Evolutionary conservation across 37 sponge, comb jelly and placozoan species (phyloP), one percentile per base, ranked within the genome.

Genomic region (Geodia barretti): DNA sequence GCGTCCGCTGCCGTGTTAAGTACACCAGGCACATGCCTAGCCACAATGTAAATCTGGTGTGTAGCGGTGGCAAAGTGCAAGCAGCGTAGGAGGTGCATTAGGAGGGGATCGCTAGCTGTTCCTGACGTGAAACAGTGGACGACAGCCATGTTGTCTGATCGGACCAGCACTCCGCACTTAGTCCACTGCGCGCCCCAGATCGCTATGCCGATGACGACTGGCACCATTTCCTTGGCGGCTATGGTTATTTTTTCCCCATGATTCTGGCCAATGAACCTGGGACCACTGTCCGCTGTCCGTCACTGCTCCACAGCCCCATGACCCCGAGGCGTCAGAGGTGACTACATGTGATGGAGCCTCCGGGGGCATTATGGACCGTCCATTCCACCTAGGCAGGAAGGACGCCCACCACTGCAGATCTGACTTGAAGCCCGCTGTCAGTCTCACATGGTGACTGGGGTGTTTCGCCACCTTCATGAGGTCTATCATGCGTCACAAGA

Each of bases 81-180:
- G 70, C 69, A 73, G 29, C 84, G 59, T 37, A 82, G 63, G 30
- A 88, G 63, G 66, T 78, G 74, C 73, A 64, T 72, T 19, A 77
- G 60, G 21, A 14, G 61, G 7, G 39, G 65, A 34, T 83, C 79
- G 25, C 61, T 65, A 35, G 63, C 29, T 38, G 30, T 29, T 1
- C 70, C 73, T 17, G 43, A 31, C 64, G 61, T 74, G 19, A 89
- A 21, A 29, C 39, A 54, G 25, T 24, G 26, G 39, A 83, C 89
- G 47, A 83, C 89, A 54, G 84, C 73, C 42, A 28, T n/a, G 67
- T 89, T 89, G 75, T 89, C 89, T 5, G 39, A 83, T 32, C 63
- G 66, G n/a, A n/a, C n/a, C n/a, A n/a, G n/a, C n/a, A n/a, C n/a
- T n/a, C n/a, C n/a, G 75, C 76, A 78, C 2, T 26, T 34, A 36